Evolutionary conservation across 2,888 invertebrate species (phyloP), one percentile per base, ranked within the genome.

Genomic region (Lasiommata megera): DNA sequence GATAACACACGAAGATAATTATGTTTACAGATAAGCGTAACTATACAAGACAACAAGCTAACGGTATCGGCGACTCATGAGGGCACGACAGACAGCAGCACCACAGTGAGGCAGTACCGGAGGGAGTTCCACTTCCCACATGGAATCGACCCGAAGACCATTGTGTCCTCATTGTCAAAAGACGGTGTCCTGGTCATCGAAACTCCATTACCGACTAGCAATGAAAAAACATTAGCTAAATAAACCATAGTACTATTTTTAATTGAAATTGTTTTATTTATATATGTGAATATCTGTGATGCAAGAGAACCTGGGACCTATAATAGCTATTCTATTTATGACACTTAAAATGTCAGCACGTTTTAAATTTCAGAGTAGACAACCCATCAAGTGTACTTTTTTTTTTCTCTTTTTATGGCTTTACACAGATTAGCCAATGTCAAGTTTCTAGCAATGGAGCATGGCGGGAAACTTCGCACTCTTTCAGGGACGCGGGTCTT

Each of bases 181-280:
- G 98, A 98, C 74, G 98, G 98, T 12, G 96, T 98, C 3, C 91
- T 99, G 52, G 97, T 97, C 8, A 97, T 99, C 3, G 96, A 97
- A 77, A 97, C 60, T 7, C 60, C 57, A 31, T 36, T 57, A n/a
- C 54, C 50, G 1, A 23, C 36, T 8, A 18, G 23, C 23, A 28
- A 31, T 43, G 44, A 37, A 31, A 57, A 57, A 28, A 11, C 29
- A 16, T 28, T 50, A n/a, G 8, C 6, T 11, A 37, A 50, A 54
- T 36, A 50, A 38, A 38, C 23, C 3, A 23, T 23, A 5, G 2
- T n/a, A n/a, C n/a, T n/a, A n/a, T n/a, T n/a, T n/a, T n/a, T n/a
- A n/a, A n/a, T n/a, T n/a, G n/a, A n/a, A n/a, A n/a, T n/a, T n/a
- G n/a, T n/a, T n/a, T n/a, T n/a, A n/a, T n/a, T n/a, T n/a, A n/a